Conservation (phyloP, 2,113 vertebrate species). For the Phoxinus phoxinus region DNA sequence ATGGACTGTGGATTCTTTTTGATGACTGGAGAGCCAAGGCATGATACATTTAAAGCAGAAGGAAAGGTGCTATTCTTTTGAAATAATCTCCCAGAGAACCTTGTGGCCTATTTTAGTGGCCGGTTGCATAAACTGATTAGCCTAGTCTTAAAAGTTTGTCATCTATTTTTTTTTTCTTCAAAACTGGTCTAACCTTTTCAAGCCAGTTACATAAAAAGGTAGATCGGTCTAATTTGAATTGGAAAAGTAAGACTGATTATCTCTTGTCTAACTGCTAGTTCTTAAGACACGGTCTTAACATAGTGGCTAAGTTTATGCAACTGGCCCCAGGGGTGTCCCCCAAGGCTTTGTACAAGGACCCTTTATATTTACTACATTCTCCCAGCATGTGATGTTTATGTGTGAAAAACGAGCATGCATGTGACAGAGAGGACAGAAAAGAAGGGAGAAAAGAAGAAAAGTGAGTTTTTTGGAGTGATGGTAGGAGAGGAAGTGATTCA, state of each 20-base stretch:
- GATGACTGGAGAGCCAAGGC: not conserved
- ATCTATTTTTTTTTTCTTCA: too few relatives aligned
- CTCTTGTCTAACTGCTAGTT: too few relatives aligned
- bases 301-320: too few relatives aligned
- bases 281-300: too few relatives aligned
- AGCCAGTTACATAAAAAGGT: too few relatives aligned
- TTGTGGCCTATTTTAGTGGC: not conserved
- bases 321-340: not conserved
- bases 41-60: not conserved
- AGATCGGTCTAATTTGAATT: too few relatives aligned
- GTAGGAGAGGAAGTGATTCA: slow-evolving; percentile 72
- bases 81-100: slow-evolving; percentile 38
- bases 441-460: slow-evolving; percentile 19
- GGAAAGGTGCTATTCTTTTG: not conserved
- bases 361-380: not conserved
- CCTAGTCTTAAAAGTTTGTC: too few relatives aligned
- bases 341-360: slow-evolving; percentile 19
- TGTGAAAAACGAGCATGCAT: not conserved
- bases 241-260: too few relatives aligned
- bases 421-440: slow-evolving; percentile 8
- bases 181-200: too few relatives aligned
- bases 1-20: not conserved
- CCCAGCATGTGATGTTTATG: not conserved
- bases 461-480: slow-evolving; percentile 48
- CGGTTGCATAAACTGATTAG: too few relatives aligned